Conservation (phyloP, 2,797 vertebrate species). For the Rachycentron canadum region DNA sequence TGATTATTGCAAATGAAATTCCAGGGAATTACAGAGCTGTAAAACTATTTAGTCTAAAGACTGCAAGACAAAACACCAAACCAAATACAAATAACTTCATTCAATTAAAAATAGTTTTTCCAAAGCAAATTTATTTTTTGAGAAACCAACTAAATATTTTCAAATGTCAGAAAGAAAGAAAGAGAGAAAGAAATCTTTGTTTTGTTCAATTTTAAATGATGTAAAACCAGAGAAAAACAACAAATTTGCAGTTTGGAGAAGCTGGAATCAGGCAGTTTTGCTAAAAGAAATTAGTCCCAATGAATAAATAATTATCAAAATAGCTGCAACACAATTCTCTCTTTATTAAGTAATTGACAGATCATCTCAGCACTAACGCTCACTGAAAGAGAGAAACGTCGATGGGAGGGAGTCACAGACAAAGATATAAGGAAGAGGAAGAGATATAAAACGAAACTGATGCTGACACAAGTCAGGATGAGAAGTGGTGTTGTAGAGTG, state of each 20-base stretch:
- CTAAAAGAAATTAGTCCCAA: background rate
- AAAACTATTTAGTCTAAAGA: background rate
- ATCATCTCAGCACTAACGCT: background rate
- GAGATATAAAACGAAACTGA: background rate
- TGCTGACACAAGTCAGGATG: constrained; percentile 1
- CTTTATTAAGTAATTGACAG: background rate
- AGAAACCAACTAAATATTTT: too few species aligned
- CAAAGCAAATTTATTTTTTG: too few species aligned
- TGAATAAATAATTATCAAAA: background rate
- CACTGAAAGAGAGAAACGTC: background rate
- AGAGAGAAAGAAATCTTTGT: background rate
- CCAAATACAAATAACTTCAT: background rate
- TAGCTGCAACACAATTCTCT: background rate
- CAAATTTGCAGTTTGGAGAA: background rate
- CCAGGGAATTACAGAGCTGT: background rate
- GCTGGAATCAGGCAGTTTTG: background rate
- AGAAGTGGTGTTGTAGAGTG: constrained; percentile 24
- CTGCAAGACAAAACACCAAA: background rate
- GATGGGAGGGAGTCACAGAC: background rate
- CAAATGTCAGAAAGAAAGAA: too few species aligned
- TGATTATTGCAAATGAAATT: background rate
- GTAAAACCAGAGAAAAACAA: background rate
- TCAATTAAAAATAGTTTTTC: background rate
- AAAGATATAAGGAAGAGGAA: background rate
- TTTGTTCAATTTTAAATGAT: background rate